Base-by-base conservation (phyloP, 1,140 invertebrate genomes). In the Meteorus sp. region DNA sequence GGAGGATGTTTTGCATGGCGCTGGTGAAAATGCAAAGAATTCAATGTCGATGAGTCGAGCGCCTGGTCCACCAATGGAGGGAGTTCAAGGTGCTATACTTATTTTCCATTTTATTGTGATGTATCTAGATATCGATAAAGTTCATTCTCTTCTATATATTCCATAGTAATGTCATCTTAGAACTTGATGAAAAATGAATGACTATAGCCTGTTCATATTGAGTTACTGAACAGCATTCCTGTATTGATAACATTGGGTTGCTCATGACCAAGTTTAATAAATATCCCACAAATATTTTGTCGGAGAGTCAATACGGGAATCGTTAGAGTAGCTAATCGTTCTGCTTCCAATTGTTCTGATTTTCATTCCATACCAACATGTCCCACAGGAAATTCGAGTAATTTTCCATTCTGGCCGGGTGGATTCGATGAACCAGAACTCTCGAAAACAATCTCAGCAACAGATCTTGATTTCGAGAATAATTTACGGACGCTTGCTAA, bases 381-480 rank as follows among this genome's bases (percentile, higher is more conserved):
- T 53, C 19, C 8, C 59, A 17, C 43, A 76, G 90, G 90, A 3
- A 89, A 84, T 71, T 79, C 85, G 0, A 85, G 84, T 51, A 92
- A 90, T 71, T 85, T 84, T 72, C 89, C 89, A 22, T 93, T 93
- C 74, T 90, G 87, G 88, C 90, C 91, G 57, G 90, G 88, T 29
- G 90, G 90, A 29, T 87, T 91, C 67, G 85, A 89, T 39, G 84
- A 88, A 68, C 84, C 82, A 31, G 69, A 82, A 35, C 68, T 79
- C 1, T 63, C 60, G 27, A 66, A 75, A 3, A 53, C 63, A 3
- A 54, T 67, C 11, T 23, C 59, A 11, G 47, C 60, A 6, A 68
- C 67, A 6, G 60, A 80, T 33, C 68, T 83, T 33, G 78, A 83
- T 51, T 80, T 85, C 65, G 79, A 81, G 33, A 79, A 80, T 7